These are phyloP conservation scores for Anguilla japonica DNA, from an alignment of 2,113 vertebrate species.

Conservation along the genomic window DNA sequence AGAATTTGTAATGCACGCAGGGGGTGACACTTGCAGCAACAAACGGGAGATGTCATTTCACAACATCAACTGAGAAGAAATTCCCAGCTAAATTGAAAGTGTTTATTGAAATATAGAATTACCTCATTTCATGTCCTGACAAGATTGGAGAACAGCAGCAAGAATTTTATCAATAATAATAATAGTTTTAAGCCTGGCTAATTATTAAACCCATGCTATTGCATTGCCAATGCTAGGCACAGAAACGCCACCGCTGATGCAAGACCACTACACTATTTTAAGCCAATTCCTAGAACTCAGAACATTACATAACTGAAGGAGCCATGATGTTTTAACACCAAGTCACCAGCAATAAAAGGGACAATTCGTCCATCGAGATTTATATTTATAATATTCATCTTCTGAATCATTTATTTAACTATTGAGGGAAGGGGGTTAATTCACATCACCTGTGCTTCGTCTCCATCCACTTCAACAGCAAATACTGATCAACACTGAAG, in stretches of 20 bases:
- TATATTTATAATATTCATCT: not conserved
- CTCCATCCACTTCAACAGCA: not conserved
- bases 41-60: not conserved
- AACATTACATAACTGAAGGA: conserved; percentile 34
- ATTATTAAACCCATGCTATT: conserved; percentile 20
- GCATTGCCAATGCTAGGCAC: not conserved
- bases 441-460: not conserved
- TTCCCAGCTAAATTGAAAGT: not conserved
- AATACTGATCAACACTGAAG: not conserved
- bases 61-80: not conserved
- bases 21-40: not conserved
- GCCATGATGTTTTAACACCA: conserved; percentile 22
- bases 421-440: not conserved
- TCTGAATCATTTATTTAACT: not conserved
- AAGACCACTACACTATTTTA: conserved; percentile 37
- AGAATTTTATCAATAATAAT: not conserved
- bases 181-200: conserved; percentile 16
- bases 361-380: not conserved
- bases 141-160: not conserved
- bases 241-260: conserved; percentile 24
- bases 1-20: not conserved
- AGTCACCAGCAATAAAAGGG: not conserved
- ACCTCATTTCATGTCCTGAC: too few relatives aligned
- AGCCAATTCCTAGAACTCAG: conserved; percentile 37
- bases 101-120: not conserved